Evolutionary conservation across 1,140 invertebrate genomes (phyloP), one percentile per base, ranked within the genome.

Genomic region (Stenopsyche tienmushanensis): DNA sequence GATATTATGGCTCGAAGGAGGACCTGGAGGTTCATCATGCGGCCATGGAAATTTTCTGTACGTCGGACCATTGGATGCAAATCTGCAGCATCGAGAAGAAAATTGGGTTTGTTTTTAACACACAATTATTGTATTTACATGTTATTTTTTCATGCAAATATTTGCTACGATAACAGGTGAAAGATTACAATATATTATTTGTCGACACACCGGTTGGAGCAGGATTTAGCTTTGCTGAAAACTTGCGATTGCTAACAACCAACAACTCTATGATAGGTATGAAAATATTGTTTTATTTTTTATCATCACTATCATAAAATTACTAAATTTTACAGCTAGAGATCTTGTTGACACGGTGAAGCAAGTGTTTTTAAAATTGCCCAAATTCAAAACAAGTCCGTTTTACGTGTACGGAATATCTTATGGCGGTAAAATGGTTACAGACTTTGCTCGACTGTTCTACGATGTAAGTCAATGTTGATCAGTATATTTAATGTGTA

Each of bases 401-500:
- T 81, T 92, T 13, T 95, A 92, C 70, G 91, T 95, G 47, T 89
- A 89, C 65, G 89, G 86, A 18, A 90, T 95, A 74, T 93, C 91
- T 0, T 95, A 95, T 77, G 92, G 92, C n/a, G 93, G 92, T 0
- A 96, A 96, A 81, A 94, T 94, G 90, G 87, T 90, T 0, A 84
- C 88, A 7, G 89, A 91, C 70, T 92, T 95, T 72, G 89, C 83
- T 0, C 73, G 83, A 23, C 71, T 77, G 26, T 81, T 90, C 73
- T 77, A 83, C 69, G 77, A 85, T 76, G 88, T 90, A 78, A 15
- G 44, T 47, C 5, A 8, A 18, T 47, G 9, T 9, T 9, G 13
- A 53, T n/a, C n/a, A n/a, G n/a, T n/a, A n/a, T n/a, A n/a, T n/a
- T n/a, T n/a, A n/a, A n/a, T n/a, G n/a, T n/a, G n/a, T n/a, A n/a